Evolutionary conservation across 2,797 vertebrate species (phyloP), one percentile per base, ranked within the genome.

Genomic region (Numenius phaeopus): DNA sequence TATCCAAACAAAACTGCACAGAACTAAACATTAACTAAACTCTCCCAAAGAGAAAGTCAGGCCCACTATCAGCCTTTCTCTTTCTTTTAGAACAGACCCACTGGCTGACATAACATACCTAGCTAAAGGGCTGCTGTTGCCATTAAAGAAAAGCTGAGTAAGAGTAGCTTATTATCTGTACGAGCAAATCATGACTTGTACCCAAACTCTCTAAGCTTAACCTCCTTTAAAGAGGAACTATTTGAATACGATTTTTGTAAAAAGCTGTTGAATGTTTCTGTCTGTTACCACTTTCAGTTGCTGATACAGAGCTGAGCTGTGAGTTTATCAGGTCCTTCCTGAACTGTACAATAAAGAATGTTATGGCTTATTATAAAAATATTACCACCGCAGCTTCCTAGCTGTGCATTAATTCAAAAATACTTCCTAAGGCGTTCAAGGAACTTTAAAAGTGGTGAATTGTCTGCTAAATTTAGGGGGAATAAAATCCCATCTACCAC

Each of bases 341-440:
- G 71, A 95, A 50, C 17, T 66, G 17, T 70, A 73, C 58, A 95
- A 75, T 73, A 90, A 94, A 76, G 24, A 94, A 76, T 69, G 24
- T 46, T 55, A 24, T 73, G 26, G 37, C 54, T 82, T 84, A 6
- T 79, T 82, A 81, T 61, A 42, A 86, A 95, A 86, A 46, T 57
- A 55, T 8, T 78, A 42, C 30, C 30, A 10, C 75, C 92, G 55
- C 58, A 85, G 73, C 81, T 90, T 82, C 30, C 34, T 50, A 40
- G 75, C 59, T 87, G 27, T 29, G 59, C 8, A 4, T 52, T 58
- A 69, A 69, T 84, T 69, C 9, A 40, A 21, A 83, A 46, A 73
- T 15, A 67, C 29, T 78, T 66, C 10, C 26, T 67, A 40, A 89
- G 44, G 34, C 2, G 2, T 57, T 87, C 14, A 59, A 32, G 37